Evolutionary conservation across 1,140 invertebrate species (phyloP), one percentile per base, ranked within the genome.

Genomic region (Anoplophora glabripennis): DNA sequence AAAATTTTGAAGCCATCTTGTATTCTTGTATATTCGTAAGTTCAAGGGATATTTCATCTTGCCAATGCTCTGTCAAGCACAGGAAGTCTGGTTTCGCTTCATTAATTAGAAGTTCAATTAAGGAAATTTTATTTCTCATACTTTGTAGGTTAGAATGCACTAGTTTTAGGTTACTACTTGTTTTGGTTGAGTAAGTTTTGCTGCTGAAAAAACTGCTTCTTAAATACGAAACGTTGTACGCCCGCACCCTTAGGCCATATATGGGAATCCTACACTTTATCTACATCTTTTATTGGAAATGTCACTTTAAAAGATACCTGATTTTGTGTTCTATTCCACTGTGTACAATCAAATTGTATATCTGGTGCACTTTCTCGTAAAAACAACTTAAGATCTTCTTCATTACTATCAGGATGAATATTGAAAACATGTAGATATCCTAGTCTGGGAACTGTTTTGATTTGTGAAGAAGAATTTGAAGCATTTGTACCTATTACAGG

Each of bases 181-280:
- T 44, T 44, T 12, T 14, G 41, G 18, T 17, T 12, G 41, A 17
- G 18, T 44, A 17, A 44, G n/a, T n/a, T n/a, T n/a, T 12, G 14
- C 14, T 44, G 9, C 10, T 17, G 18, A 48, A 48, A 28, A 48
- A 28, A 28, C 34, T 11, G 12, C 10, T 14, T 48, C 14, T 12
- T 48, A 17, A 48, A 48, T 28, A n/a, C 14, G 28, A 48, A 48
- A 21, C 46, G 46, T 3, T 48, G 46, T n/a, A 48, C 12, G 17
- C 17, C 46, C 9, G 46, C 46, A 15, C 28, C 46, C 12, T 48
- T 28, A 28, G 46, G 46, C 46, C 46, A 48, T 11, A 48, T 18
- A 17, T 18, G 8, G 10, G 46, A 28, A 48, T 48, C 18, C n/a
- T 48, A 48, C 10, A 48, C 46, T 17, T 48, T 28, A 11, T 28